Conservation (phyloP, 1,140 invertebrate species). For the Probaryconus sp. region DNA sequence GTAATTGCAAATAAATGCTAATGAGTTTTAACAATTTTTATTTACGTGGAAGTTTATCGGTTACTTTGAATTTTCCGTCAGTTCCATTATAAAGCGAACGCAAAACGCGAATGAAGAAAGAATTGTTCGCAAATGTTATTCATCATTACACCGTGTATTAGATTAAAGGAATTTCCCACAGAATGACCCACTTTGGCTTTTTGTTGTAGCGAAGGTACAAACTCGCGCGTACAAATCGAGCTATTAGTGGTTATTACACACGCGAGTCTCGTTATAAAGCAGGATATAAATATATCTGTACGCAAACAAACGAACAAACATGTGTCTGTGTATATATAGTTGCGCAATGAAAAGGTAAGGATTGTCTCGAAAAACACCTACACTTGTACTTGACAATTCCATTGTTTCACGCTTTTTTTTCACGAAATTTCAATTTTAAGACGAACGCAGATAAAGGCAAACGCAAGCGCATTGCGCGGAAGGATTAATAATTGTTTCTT, state of each 20-base stretch:
- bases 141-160: conserved; percentile 50
- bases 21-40: no score
- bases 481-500: conserved; percentile 30
- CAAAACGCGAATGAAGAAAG: no score
- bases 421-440: conserved; percentile 58
- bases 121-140: conserved; percentile 51
- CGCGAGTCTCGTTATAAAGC: conserved; percentile 52
- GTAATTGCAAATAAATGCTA: no score
- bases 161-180: conserved; percentile 60
- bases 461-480: conserved; percentile 11
- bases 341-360: no score
- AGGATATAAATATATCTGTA: no score
- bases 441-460: conserved; percentile 33
- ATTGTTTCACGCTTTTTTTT: conserved; percentile 42
- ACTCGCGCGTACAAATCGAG: conserved; percentile 58
- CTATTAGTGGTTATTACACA: conserved; percentile 59
- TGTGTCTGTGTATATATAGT: no score
- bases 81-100: no score
- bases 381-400: conserved; percentile 50
- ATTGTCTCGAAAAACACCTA: conserved; percentile 38
- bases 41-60: no score
- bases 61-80: no score
- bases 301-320: no score
- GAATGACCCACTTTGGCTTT: conserved; percentile 58
- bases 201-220: conserved; percentile 58